phyloP scores from a whole-genome alignment of 2,113 vertebrate genomes.

The Motacilla alba region DNA sequence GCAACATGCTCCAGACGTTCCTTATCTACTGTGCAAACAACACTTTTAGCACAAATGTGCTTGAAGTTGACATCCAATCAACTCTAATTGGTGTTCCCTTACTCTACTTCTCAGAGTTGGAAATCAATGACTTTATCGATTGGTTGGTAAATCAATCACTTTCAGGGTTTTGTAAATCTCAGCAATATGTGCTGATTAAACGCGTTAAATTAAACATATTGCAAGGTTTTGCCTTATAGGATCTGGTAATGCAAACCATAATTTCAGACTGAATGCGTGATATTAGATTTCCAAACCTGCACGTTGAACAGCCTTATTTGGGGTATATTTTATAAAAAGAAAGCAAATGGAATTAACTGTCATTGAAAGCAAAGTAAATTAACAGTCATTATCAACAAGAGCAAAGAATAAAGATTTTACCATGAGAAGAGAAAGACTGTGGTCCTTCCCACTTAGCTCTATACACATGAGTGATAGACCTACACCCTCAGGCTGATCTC shows the following conservation, averaged over 20 bases:
- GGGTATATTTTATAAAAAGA: neutral
- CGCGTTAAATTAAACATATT: neutral
- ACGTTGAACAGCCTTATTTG: neutral
- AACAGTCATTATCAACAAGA: constrained; percentile 7
- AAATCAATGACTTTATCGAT: neutral
- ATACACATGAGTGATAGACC: neutral
- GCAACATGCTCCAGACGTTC: neutral
- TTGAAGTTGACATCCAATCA: neutral
- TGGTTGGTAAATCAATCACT: neutral
- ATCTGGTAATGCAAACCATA: neutral
- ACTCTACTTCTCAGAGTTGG: neutral
- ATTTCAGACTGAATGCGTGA: neutral
- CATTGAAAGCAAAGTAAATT: constrained; percentile 9
- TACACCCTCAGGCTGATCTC: neutral
- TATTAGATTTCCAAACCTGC: neutral
- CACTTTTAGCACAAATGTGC: neutral
- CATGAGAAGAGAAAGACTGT: neutral
- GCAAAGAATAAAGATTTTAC: neutral
- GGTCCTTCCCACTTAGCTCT: neutral
- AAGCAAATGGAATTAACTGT: constrained; percentile 9
- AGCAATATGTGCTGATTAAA: neutral
- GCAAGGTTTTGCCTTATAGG: neutral
- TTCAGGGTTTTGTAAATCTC: neutral
- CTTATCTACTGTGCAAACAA: neutral
- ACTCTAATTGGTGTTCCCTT: neutral